phyloP scores from a whole-genome alignment of 2,113 vertebrate genomes.

The Brienomyrus longianalis region DNA sequence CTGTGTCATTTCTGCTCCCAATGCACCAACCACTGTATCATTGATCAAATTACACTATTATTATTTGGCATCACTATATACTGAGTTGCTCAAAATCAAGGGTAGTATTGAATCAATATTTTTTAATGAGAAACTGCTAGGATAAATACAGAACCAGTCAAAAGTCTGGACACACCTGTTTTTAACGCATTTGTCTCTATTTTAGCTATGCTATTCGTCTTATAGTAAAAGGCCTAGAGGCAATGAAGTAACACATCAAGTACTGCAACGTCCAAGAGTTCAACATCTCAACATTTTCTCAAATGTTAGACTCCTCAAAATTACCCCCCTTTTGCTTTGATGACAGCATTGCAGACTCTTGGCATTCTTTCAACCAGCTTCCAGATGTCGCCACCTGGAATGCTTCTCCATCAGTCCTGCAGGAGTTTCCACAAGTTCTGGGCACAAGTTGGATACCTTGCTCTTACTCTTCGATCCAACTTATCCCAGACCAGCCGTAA shows the following conservation, averaged over 20 bases:
- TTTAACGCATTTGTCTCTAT: not conserved
- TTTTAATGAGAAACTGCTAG: not conserved
- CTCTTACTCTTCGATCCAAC: not conserved
- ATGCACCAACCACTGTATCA: not conserved
- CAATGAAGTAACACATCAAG: not conserved
- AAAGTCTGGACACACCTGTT: not conserved
- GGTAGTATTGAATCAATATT: not conserved
- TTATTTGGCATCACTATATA: not conserved
- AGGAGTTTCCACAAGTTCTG: not conserved
- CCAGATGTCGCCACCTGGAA: not conserved
- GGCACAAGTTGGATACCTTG: not conserved
- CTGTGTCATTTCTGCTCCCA: not conserved
- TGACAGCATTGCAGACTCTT: not conserved
- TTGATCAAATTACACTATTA: not conserved
- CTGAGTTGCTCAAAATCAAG: not conserved
- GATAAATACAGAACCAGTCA: not conserved
- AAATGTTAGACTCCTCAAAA: not conserved
- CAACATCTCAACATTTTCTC: not conserved
- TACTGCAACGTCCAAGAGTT: not conserved
- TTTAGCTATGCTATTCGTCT: not conserved
- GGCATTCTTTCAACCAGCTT: not conserved
- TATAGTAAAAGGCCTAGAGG: not conserved
- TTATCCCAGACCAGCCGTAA: not conserved
- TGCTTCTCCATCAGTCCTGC: not conserved
- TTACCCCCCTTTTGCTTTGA: not conserved